These are phyloP conservation scores for Typhlichthys eigenmanni DNA, from an alignment of 2,797 vertebrate species.

Conservation along the genomic window DNA sequence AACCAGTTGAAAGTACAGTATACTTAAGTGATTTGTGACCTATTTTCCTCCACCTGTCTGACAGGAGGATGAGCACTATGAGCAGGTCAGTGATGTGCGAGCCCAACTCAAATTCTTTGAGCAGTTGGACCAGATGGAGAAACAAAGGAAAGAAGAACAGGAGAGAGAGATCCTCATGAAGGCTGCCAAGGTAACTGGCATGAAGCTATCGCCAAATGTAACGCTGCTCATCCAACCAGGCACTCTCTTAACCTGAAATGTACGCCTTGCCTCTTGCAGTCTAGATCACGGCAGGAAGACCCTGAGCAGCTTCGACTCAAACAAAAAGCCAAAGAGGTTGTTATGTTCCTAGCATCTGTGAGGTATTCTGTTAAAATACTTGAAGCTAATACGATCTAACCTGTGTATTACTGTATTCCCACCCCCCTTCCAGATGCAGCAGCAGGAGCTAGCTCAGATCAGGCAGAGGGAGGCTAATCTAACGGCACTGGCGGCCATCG, in stretches of 20 bases:
- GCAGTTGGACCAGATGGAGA: conserved; percentile 94
- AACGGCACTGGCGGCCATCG: conserved; percentile 92
- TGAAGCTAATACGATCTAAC: not conserved
- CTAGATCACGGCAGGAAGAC: conserved; percentile 94
- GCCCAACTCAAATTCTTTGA: conserved; percentile 93
- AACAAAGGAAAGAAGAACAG: conserved; percentile 92
- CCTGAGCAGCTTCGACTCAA: conserved; percentile 92
- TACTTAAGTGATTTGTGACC: not conserved
- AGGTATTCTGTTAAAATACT: too few species aligned
- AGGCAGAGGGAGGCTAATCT: conserved; percentile 93
- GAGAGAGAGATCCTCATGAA: conserved; percentile 94
- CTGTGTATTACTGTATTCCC: conserved; percentile 3
- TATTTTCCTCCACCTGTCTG: not conserved
- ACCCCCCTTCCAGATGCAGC: conserved; percentile 86
- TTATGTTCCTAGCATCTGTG: conserved; percentile 35
- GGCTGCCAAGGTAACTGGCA: conserved; percentile 85
- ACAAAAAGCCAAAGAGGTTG: conserved; percentile 97
- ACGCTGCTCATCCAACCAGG: conserved; percentile 8
- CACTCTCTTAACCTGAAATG: conserved; percentile 37
- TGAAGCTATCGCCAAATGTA: conserved; percentile 23
- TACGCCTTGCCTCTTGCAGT: conserved; percentile 70
- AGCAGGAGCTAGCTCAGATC: conserved; percentile 94
- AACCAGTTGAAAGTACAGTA: too few species aligned
- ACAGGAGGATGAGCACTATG: conserved; percentile 88
- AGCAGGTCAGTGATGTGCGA: conserved; percentile 87